phyloP scores from a whole-genome alignment of 2,797 vertebrate species.

The Phrynocephalus guinanensis region DNA sequence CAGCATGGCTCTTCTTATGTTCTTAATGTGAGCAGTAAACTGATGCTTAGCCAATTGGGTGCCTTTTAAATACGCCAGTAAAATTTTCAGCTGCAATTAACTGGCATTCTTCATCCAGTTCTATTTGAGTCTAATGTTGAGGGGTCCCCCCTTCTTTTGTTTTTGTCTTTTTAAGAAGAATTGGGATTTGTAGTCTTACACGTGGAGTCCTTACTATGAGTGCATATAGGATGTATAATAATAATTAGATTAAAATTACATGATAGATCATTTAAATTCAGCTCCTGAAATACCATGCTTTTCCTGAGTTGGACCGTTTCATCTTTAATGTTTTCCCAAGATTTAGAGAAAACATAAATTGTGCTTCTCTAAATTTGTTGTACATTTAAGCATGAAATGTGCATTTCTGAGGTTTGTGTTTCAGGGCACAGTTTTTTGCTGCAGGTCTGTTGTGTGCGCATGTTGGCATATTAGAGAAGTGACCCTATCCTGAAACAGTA shows the following conservation, averaged over 20 bases:
- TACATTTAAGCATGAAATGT: no score
- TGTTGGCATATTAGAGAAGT: not conserved
- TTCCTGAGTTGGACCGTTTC: no score
- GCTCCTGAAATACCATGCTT: no score
- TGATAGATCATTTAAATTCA: no score
- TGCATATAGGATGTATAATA: no score
- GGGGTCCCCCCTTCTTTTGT: not conserved
- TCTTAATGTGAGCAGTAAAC: not conserved
- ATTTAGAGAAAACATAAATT: not conserved
- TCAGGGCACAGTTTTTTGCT: not conserved
- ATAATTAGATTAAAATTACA: no score
- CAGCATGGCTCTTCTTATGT: no score
- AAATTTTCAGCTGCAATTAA: not conserved
- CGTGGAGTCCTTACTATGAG: no score
- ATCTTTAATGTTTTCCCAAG: no score
- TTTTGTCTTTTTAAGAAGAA: not conserved
- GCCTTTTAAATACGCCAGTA: not conserved
- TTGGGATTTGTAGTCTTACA: not conserved
- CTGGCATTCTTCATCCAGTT: not conserved
- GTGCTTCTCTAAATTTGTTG: not conserved
- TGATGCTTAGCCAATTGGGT: not conserved
- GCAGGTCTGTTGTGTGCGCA: not conserved
- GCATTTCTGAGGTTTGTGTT: not conserved
- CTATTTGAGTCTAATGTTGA: not conserved
- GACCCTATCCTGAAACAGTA: not conserved